phyloP scores from a whole-genome alignment of 2,797 vertebrate species.

The Nyctalus aviator region DNA sequence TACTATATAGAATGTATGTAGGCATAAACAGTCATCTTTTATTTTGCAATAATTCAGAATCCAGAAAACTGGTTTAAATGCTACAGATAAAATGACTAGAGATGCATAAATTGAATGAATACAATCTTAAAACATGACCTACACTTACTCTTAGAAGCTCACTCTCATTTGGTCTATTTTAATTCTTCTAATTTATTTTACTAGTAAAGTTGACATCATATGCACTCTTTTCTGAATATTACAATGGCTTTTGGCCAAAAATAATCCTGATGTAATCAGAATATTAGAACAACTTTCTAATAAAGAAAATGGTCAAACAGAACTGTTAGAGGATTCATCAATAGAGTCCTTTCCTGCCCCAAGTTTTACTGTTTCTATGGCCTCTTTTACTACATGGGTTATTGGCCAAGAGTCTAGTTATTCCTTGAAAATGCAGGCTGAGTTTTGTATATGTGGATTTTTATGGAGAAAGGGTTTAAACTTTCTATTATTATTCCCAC shows the following conservation, averaged over 20 bases:
- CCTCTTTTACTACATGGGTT: not conserved
- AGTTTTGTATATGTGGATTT: not conserved
- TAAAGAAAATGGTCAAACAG: constrained; percentile 35
- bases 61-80: constrained; percentile 51
- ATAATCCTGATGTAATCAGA: constrained; percentile 33
- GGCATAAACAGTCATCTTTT: not conserved
- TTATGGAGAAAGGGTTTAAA: not conserved
- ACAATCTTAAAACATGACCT: constrained; percentile 50
- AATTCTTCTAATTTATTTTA: constrained; percentile 57
- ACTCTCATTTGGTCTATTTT: constrained; percentile 70
- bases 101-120: constrained; percentile 48
- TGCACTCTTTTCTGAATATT: constrained; percentile 55
- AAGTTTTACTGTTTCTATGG: constrained; percentile 20
- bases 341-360: not conserved
- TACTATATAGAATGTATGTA: not conserved
- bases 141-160: constrained; percentile 56
- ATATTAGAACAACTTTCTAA: constrained; percentile 32
- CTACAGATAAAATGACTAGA: constrained; percentile 60
- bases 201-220: constrained; percentile 63
- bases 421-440: not conserved
- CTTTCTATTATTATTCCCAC: constrained; percentile 6
- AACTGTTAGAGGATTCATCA: not conserved
- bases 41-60: constrained; percentile 44
- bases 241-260: constrained; percentile 57
- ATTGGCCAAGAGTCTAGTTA: not conserved